phyloP scores from a whole-genome alignment of 2,888 invertebrate genomes.

The Acrocyrtus sp. region DNA sequence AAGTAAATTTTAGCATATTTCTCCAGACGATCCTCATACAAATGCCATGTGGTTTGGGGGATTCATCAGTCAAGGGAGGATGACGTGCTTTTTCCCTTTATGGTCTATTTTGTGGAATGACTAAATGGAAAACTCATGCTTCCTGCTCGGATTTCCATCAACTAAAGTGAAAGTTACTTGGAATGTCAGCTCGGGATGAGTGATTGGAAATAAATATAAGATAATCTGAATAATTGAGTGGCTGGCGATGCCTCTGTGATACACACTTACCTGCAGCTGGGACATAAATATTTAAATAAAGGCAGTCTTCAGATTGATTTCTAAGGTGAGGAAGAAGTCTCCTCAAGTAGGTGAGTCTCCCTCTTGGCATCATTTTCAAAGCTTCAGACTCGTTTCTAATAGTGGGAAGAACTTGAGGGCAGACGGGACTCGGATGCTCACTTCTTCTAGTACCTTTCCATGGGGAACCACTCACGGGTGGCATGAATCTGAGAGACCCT shows the following conservation, averaged over 20 bases:
- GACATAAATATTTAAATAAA: constrained; percentile 95
- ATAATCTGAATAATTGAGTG: background rate
- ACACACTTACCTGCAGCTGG: constrained; percentile 80
- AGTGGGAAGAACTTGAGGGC: constrained; percentile 90
- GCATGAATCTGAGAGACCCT: constrained; percentile 91
- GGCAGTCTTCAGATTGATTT: constrained; percentile 95
- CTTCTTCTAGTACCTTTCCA: constrained; percentile 87
- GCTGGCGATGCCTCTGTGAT: too few relatives aligned
- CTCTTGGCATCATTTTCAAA: constrained; percentile 85
- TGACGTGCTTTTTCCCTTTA: background rate
- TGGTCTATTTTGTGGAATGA: constrained; percentile 6
- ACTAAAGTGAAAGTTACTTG: too few relatives aligned
- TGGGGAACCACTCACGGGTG: constrained; percentile 90
- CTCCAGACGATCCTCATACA: too few relatives aligned
- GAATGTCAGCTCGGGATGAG: background rate
- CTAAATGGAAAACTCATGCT: constrained; percentile 37
- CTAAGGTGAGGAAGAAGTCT: constrained; percentile 86
- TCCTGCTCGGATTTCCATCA: constrained; percentile 8
- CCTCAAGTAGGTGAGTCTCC: constrained; percentile 86
- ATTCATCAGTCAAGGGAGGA: too few relatives aligned
- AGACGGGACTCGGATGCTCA: constrained; percentile 87
- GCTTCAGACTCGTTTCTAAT: constrained; percentile 81
- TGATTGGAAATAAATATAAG: background rate
- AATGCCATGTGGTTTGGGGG: constrained; percentile 28
- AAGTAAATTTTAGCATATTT: too few relatives aligned